Evolutionary conservation across 2,888 invertebrate genomes (phyloP), one percentile per base, ranked within the genome.

Genomic region (Actias luna): DNA sequence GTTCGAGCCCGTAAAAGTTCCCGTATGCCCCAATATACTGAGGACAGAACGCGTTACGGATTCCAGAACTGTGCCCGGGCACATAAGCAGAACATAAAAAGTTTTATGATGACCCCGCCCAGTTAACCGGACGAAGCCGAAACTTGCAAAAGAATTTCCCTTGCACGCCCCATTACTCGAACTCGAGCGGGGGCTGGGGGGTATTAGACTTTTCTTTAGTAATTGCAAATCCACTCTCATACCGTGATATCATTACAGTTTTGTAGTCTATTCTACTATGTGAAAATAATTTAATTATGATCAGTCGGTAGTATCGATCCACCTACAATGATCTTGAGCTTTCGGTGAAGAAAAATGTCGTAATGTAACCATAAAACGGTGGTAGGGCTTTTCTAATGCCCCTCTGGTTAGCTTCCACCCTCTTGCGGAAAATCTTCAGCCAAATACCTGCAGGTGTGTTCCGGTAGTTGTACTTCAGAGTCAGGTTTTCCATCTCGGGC

Each of bases 21-120:
- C 55, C 55, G 55, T 55, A 55, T 55, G 55, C 29, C 55, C 29
- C 29, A 29, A 55, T 55, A 55, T 29, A 55, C 55, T 29, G 55
- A n/a, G 29, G 29, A 55, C 29, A 55, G 55, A 55, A n/a, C 55
- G 29, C 55, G 55, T 22, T 55, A 55, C 29, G 55, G n/a, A 55
- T 29, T 29, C 55, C 55, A 55, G 55, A 55, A 55, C 55, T 55
- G 55, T 29, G 29, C 55, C 29, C 82, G 78, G 79, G 77, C 80
- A 80, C 83, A 85, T 88, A 85, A 88, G 82, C 82, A 84, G 83
- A 80, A 83, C 85, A 88, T 90, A 89, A 88, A 90, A 92, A 91
- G 82, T 91, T 91, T 88, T 88, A 88, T 90, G 87, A 86, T 83
- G 77, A 76, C 78, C 79, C 79, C 27, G 68, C 75, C 77, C 82